phyloP scores from a whole-genome alignment of 2,797 vertebrate genomes.

The Lagorchestes hirsutus region DNA sequence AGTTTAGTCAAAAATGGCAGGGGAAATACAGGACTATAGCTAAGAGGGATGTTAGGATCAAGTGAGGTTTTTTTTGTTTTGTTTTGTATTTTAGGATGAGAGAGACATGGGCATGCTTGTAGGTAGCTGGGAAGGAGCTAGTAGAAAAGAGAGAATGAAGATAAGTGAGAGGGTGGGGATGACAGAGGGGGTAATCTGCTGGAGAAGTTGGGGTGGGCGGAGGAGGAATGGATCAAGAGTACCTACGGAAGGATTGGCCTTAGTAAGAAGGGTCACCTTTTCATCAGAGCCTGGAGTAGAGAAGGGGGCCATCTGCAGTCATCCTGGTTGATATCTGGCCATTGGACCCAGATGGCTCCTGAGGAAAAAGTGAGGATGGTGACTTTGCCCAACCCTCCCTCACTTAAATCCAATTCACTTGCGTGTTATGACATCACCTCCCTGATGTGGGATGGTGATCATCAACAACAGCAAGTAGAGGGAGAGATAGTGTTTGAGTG shows the following conservation, averaged over 20 bases:
- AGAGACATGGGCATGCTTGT: neutral
- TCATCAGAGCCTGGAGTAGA: no score
- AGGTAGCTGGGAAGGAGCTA: neutral
- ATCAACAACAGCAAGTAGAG: no score
- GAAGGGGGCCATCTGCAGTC: no score
- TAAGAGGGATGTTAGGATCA: neutral
- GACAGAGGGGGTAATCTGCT: neutral
- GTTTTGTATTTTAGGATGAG: neutral
- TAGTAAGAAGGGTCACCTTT: no score
- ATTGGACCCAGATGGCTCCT: no score
- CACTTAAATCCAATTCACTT: no score
- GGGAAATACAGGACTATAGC: neutral
- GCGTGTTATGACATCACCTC: no score
- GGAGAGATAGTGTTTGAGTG: neutral
- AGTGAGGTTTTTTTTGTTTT: neutral
- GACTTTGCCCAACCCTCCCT: no score
- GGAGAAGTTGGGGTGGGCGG: neutral
- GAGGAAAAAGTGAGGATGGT: no score
- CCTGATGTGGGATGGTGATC: no score
- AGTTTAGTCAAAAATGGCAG: neutral
- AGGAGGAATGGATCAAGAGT: neutral
- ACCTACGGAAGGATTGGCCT: no score
- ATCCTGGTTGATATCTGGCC: no score
- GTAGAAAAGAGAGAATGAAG: neutral
- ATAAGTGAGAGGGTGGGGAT: neutral